phyloP scores from a whole-genome alignment of 1,140 invertebrate species.

The Lasaia peninsularis region DNA sequence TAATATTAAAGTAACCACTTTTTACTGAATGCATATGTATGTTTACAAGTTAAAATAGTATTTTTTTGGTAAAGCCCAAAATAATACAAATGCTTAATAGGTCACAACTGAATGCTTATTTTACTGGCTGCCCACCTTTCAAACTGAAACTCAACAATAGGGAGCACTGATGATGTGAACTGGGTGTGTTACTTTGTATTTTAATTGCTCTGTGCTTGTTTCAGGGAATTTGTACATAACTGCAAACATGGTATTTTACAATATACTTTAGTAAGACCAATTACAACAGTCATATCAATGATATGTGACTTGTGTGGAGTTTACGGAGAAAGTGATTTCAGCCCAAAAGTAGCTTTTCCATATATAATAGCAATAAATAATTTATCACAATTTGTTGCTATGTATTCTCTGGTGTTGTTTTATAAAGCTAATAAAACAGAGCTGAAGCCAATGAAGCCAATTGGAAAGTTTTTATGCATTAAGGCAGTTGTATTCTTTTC shows the following conservation, averaged over 20 bases:
- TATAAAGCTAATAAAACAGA: conserved; percentile 93
- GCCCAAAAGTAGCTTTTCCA: conserved; percentile 89
- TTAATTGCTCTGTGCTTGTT: conserved; percentile 27
- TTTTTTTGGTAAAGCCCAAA: too few relatives aligned
- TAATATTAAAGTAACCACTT: too few relatives aligned
- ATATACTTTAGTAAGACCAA: conserved; percentile 92
- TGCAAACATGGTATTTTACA: conserved; percentile 98
- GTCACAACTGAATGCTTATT: too few relatives aligned
- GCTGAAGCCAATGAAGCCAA: conserved; percentile 93
- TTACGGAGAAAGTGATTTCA: conserved; percentile 94
- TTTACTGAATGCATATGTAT: too few relatives aligned
- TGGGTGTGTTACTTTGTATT: too few relatives aligned
- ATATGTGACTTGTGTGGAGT: conserved; percentile 91
- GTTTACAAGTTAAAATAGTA: too few relatives aligned
- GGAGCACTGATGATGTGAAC: too few relatives aligned
- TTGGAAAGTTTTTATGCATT: conserved; percentile 98
- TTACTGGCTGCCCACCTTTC: too few relatives aligned
- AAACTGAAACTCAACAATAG: too few relatives aligned
- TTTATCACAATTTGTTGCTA: conserved; percentile 95
- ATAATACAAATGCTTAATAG: too few relatives aligned
- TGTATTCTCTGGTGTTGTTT: conserved; percentile 97
- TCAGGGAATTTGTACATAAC: conserved; percentile 92
- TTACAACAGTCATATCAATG: conserved; percentile 93
- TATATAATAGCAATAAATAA: conserved; percentile 96
- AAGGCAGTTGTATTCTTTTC: conserved; percentile 99